These are phyloP conservation scores for Acronicta psi DNA, from an alignment of 2,888 invertebrate species.

Conservation along the genomic window DNA sequence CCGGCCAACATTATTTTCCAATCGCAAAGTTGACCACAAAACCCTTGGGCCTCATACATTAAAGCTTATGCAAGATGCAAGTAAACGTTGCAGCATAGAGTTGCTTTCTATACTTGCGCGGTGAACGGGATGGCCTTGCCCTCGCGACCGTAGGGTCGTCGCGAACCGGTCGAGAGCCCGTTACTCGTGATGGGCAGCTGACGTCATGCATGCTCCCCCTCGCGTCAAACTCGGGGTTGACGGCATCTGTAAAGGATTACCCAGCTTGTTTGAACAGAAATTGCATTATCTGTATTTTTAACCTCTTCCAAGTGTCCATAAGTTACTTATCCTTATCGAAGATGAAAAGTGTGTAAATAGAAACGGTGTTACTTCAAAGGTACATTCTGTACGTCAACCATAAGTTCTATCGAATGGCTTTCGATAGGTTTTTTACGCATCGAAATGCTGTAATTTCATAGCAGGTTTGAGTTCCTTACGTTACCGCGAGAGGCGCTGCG, in stretches of 20 bases:
- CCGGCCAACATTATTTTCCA: too few relatives aligned
- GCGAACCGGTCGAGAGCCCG: constrained; percentile 57
- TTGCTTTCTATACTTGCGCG: constrained; percentile 48
- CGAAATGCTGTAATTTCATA: too few relatives aligned
- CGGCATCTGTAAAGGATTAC: constrained; percentile 17
- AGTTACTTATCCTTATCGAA: too few relatives aligned
- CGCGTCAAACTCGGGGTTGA: constrained; percentile 38
- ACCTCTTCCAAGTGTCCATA: too few relatives aligned
- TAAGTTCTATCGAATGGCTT: too few relatives aligned
- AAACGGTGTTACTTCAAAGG: too few relatives aligned
- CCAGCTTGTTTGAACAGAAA: not conserved
- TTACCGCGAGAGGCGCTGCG: too few relatives aligned
- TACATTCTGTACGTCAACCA: too few relatives aligned
- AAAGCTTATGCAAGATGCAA: constrained; percentile 52
- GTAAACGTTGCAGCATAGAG: constrained; percentile 36
- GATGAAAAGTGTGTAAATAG: too few relatives aligned
- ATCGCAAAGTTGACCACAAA: not conserved
- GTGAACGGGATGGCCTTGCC: constrained; percentile 59
- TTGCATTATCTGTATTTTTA: too few relatives aligned
- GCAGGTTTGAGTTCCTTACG: too few relatives aligned
- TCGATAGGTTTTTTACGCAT: too few relatives aligned
- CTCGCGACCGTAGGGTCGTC: constrained; percentile 54
- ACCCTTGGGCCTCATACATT: constrained; percentile 3
- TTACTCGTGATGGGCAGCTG: constrained; percentile 49
- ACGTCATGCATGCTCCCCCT: constrained; percentile 50